These are phyloP conservation scores for Drosophila histrio DNA, from an alignment of 2,888 invertebrate species.

Conservation along the genomic window DNA sequence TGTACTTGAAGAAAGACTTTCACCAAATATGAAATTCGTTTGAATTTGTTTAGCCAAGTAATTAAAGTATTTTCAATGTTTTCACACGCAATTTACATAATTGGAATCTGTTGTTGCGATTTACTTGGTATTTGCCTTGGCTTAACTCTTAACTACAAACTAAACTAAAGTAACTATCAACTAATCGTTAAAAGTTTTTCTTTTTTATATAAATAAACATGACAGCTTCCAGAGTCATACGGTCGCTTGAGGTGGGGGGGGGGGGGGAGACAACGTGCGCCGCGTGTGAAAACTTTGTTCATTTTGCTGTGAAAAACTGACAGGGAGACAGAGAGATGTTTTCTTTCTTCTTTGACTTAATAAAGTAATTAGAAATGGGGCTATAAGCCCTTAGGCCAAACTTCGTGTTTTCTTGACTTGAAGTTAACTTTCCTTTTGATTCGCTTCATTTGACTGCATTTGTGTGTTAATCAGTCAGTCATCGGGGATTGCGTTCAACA, in stretches of 20 bases:
- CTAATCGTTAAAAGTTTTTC: conserved; percentile 41
- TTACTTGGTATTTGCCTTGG: background rate
- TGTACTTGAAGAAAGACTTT: background rate
- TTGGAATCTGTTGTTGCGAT: conserved; percentile 11
- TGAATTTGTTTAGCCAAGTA: background rate
- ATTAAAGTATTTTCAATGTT: background rate
- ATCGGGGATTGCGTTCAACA: conserved; percentile 32
- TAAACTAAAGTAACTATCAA: conserved; percentile 35
- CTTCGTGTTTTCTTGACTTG: conserved; percentile 1
- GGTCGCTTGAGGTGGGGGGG: background rate
- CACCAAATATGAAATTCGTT: background rate
- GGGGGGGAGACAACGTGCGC: background rate
- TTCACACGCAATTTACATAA: conserved; percentile 8
- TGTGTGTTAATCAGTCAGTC: conserved; percentile 68
- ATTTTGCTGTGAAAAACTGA: conserved; percentile 35
- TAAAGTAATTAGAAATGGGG: conserved; percentile 51
- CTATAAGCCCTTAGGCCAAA: conserved; percentile 14
- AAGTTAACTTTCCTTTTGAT: conserved; percentile 28
- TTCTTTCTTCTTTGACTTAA: conserved; percentile 28
- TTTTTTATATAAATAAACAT: conserved; percentile 41
- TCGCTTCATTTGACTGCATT: conserved; percentile 57
- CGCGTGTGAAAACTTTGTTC: conserved; percentile 40
- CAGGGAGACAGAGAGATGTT: conserved; percentile 1
- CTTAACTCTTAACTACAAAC: conserved; percentile 21
- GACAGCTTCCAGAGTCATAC: conserved; percentile 23